These are phyloP conservation scores for Vulpes lagopus DNA, from an alignment of 2,113 vertebrate genomes.

Conservation along the genomic window DNA sequence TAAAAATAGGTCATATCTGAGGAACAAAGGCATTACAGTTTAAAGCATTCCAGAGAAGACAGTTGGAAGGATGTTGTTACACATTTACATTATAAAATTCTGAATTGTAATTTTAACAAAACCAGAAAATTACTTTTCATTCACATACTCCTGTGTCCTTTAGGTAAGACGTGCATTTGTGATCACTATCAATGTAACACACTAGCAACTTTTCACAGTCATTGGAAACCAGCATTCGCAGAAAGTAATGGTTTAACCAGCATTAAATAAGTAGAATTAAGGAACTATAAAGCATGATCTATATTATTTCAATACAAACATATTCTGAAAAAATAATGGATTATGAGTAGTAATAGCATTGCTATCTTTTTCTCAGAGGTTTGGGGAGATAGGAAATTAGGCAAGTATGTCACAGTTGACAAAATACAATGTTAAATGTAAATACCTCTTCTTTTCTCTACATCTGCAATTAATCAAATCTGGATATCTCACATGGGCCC, in stretches of 20 bases:
- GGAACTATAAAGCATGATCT: neutral
- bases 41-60: neutral
- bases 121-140: neutral
- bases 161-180: neutral
- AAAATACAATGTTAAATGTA: neutral
- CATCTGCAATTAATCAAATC: neutral
- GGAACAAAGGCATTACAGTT: neutral
- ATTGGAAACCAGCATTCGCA: neutral
- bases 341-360: neutral
- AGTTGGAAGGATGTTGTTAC: neutral
- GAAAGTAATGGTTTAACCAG: neutral
- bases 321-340: neutral
- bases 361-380: neutral
- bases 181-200: neutral
- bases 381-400: neutral
- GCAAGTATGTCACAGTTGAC: neutral
- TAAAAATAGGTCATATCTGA: neutral
- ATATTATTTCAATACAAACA: neutral
- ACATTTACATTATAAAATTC: neutral
- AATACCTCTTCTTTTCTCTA: neutral
- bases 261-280: neutral
- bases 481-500: neutral
- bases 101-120: neutral
- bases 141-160: neutral
- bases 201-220: neutral